Evolutionary conservation across 2,797 vertebrate species (phyloP).

Genomic region (Adrianichthys oophorus): DNA sequence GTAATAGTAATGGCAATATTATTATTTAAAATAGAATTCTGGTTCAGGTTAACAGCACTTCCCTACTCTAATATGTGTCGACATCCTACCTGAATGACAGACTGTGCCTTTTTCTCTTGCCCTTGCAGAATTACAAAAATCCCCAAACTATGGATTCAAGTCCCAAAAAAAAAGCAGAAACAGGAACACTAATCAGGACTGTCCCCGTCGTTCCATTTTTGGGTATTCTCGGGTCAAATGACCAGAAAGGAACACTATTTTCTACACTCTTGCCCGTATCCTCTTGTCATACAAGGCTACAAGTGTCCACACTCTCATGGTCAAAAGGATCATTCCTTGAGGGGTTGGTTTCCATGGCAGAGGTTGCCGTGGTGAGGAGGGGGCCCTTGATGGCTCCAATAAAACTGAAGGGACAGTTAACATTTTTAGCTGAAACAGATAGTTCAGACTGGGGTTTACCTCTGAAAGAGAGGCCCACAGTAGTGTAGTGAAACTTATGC

Average conservation of each 20-base stretch:
- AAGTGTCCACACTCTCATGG: conserved; percentile 35
- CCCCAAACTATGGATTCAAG: no score
- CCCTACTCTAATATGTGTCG: no score
- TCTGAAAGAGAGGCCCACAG: conserved; percentile 11
- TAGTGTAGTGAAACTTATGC: neutral
- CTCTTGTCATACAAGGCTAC: conserved; percentile 28
- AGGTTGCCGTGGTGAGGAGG: conserved; percentile 70
- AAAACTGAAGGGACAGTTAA: conserved; percentile 45
- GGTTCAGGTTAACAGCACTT: no score
- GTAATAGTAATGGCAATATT: no score
- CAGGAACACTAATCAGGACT: conserved; percentile 3
- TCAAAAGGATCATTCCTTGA: conserved; percentile 66
- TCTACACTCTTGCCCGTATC: conserved; percentile 14
- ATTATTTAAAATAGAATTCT: no score
- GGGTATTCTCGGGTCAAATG: conserved; percentile 4
- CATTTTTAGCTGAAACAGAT: conserved; percentile 47
- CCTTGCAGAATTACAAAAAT: no score
- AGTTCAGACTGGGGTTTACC: conserved; percentile 8
- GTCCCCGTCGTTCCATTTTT: neutral
- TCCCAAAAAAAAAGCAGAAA: neutral
- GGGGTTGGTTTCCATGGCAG: conserved; percentile 72
- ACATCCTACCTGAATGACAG: no score
- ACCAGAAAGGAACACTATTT: conserved; percentile 14
- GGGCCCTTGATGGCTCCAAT: conserved; percentile 53
- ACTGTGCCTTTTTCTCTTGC: no score